These are phyloP conservation scores for Oreochromis aureus DNA, from an alignment of 2,113 vertebrate genomes.

Conservation along the genomic window DNA sequence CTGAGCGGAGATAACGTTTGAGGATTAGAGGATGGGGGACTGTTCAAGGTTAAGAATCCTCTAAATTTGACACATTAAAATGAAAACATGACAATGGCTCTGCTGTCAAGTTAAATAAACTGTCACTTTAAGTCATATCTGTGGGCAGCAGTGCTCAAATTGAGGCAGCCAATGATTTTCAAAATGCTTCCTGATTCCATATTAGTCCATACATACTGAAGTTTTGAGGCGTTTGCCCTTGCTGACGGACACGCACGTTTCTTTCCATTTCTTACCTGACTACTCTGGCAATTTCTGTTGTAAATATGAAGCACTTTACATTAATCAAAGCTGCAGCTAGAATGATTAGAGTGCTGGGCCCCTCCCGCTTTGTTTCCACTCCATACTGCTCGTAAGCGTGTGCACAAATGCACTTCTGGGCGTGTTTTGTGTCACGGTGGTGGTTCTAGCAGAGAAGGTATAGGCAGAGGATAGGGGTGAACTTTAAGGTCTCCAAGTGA, in stretches of 20 bases:
- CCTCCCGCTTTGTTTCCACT: background rate
- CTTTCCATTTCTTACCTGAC: background rate
- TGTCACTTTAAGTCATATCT: slow-evolving; percentile 33
- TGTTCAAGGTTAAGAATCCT: slow-evolving; percentile 37
- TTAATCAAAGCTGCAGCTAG: background rate
- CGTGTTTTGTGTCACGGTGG: background rate
- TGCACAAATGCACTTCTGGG: background rate
- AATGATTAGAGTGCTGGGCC: slow-evolving; percentile 39
- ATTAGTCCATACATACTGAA: background rate
- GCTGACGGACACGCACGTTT: background rate
- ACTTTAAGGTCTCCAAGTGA: background rate
- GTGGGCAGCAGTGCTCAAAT: background rate
- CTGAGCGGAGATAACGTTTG: slow-evolving; percentile 17
- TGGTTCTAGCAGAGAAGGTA: background rate
- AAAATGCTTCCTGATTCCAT: background rate
- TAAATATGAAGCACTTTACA: slow-evolving; percentile 32
- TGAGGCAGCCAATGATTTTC: background rate
- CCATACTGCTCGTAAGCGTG: background rate
- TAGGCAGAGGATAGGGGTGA: background rate
- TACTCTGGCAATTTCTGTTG: slow-evolving; percentile 4
- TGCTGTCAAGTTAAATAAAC: slow-evolving; percentile 15
- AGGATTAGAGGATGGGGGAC: slow-evolving; percentile 16
- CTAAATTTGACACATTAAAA: slow-evolving; percentile 20
- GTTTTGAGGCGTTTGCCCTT: background rate
- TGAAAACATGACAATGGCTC: background rate